These are phyloP conservation scores for Chironomus striatipennis DNA, from an alignment of 1,140 invertebrate species.

Conservation along the genomic window DNA sequence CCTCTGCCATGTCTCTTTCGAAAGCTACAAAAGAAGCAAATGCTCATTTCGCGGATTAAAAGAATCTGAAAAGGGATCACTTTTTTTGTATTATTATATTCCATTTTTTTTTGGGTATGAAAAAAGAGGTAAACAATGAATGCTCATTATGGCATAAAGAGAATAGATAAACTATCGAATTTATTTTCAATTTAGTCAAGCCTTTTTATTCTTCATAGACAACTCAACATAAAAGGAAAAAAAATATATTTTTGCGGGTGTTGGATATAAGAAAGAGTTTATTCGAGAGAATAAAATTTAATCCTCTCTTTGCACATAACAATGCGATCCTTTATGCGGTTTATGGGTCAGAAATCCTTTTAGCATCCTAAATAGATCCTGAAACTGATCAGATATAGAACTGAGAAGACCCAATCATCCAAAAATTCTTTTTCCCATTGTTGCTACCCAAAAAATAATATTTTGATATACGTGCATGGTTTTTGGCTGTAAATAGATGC, in stretches of 20 bases:
- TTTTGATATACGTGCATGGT: not conserved
- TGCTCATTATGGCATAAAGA: not conserved
- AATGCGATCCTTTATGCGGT: constrained; percentile 1
- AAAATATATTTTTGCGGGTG: constrained; percentile 1
- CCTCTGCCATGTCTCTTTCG: too few species aligned
- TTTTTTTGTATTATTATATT: not conserved
- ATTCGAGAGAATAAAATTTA: constrained; percentile 1
- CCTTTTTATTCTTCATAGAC: constrained; percentile 3
- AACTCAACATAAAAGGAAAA: not conserved
- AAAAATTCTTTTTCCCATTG: not conserved
- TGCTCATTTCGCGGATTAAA: constrained; percentile 18
- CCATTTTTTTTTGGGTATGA: too few species aligned
- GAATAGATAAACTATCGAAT: constrained; percentile 12
- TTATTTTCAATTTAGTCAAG: constrained; percentile 1
- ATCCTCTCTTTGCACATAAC: not conserved
- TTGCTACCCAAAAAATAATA: not conserved
- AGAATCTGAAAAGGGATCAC: constrained; percentile 20
- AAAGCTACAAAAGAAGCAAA: not conserved
- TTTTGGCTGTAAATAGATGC: not conserved
- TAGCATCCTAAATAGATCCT: not conserved
- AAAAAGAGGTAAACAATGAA: constrained; percentile 11
- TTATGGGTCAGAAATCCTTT: constrained; percentile 6
- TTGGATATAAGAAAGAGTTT: not conserved
- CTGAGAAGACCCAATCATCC: not conserved
- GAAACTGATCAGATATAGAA: not conserved